phyloP scores from a whole-genome alignment of 2,113 vertebrate genomes.

The Varanus salvator region DNA sequence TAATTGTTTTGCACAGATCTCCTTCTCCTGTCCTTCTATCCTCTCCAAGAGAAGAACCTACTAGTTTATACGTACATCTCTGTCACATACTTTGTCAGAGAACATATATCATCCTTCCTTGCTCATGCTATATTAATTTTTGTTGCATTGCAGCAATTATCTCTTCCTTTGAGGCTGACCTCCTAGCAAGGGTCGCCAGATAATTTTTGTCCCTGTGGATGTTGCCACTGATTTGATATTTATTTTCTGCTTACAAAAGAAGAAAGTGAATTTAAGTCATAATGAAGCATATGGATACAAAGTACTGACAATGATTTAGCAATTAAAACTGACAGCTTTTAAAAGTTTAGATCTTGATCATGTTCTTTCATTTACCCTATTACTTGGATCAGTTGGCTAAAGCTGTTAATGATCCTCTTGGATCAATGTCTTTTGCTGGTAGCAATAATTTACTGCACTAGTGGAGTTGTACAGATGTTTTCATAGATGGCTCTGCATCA shows the following conservation, averaged over 20 bases:
- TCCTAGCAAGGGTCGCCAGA: conserved; percentile 68
- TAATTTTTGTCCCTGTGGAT: conserved; percentile 45
- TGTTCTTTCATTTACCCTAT: conserved; percentile 74
- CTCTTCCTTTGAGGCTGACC: conserved; percentile 73
- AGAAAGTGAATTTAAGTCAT: conserved; percentile 58
- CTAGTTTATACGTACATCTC: conserved; percentile 77
- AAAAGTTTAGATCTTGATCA: conserved; percentile 75
- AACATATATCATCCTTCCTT: conserved; percentile 82
- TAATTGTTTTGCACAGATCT: conserved; percentile 82
- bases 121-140: conserved; percentile 75
- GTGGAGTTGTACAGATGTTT: conserved; percentile 79
- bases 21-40: conserved; percentile 75
- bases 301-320: conserved; percentile 39
- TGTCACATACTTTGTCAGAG: conserved; percentile 78
- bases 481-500: conserved; percentile 77
- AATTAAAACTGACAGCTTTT: conserved; percentile 62
- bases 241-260: conserved; percentile 54
- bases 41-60: conserved; percentile 73
- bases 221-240: conserved; percentile 70
- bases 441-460: conserved; percentile 81
- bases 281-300: conserved; percentile 61
- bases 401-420: conserved; percentile 82
- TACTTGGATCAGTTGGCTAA: conserved; percentile 80
- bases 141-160: conserved; percentile 79
- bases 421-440: conserved; percentile 82